These are phyloP conservation scores for Rhabdornis inornatus DNA, from an alignment of 2,113 vertebrate species.

Conservation along the genomic window DNA sequence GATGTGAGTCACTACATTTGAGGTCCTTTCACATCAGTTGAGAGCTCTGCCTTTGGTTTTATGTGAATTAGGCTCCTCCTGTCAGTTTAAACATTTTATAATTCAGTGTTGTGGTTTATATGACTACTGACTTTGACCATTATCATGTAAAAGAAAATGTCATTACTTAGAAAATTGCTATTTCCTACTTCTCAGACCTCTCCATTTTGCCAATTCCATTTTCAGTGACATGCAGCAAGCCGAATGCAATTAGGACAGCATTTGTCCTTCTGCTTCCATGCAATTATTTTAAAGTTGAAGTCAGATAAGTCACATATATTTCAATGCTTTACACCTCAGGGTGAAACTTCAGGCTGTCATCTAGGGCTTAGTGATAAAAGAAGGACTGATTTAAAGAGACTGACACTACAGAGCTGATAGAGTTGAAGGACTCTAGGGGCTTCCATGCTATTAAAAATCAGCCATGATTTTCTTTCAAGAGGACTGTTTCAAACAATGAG, in stretches of 20 bases:
- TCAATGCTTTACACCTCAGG: slow-evolving; percentile 31
- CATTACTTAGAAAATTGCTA: background rate
- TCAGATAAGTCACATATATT: slow-evolving; percentile 40
- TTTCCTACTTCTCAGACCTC: background rate
- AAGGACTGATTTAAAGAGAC: slow-evolving; percentile 55
- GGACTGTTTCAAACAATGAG: slow-evolving; percentile 37
- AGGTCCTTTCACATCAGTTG: background rate
- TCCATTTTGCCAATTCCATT: background rate
- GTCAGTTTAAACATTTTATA: background rate
- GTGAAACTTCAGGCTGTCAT: slow-evolving; percentile 46
- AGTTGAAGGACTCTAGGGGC: slow-evolving; percentile 11
- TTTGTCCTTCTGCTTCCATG: slow-evolving; percentile 11
- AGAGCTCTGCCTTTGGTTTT: background rate
- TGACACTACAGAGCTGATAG: slow-evolving; percentile 39
- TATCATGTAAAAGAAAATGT: background rate
- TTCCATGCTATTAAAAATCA: slow-evolving; percentile 41
- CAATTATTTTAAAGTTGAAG: background rate
- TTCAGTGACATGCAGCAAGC: background rate
- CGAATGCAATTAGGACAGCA: background rate
- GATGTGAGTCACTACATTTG: background rate
- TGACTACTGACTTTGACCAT: background rate
- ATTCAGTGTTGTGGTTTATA: background rate
- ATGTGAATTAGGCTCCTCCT: background rate
- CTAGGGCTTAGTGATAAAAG: slow-evolving; percentile 38
- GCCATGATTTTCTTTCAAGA: slow-evolving; percentile 42